These are phyloP conservation scores for Azemiops feae DNA, from an alignment of 2,113 vertebrate genomes.

Conservation along the genomic window DNA sequence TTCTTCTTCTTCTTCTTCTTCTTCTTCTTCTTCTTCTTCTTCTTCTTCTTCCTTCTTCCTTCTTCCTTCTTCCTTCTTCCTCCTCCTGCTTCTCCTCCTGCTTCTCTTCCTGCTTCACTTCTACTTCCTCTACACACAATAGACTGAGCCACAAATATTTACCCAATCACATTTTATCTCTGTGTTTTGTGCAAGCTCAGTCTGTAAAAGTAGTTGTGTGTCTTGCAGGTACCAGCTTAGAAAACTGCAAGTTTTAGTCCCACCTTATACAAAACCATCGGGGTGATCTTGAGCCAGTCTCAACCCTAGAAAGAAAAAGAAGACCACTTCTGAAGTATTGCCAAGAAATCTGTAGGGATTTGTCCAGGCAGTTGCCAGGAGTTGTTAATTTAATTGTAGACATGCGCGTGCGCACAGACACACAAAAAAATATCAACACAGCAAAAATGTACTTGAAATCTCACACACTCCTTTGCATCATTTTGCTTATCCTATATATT, in stretches of 20 bases:
- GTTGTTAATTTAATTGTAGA: background rate
- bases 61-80: background rate
- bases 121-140: too few species aligned
- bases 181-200: background rate
- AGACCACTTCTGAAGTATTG: background rate
- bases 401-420: background rate
- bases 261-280: background rate
- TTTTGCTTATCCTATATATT: background rate
- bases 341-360: background rate
- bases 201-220: background rate
- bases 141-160: too few species aligned
- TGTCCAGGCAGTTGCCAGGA: background rate
- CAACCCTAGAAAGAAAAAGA: background rate
- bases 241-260: background rate
- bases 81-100: background rate
- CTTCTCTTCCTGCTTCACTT: too few species aligned
- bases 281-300: background rate
- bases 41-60: background rate
- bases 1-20: too few species aligned
- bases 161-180: background rate
- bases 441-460: too few species aligned
- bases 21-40: rapidly evolving
- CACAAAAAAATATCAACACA: background rate
- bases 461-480: background rate
- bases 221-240: background rate